Evolutionary conservation across 2,797 vertebrate species (phyloP), one percentile per base, ranked within the genome.

Genomic region (Chrysocyon brachyurus): DNA sequence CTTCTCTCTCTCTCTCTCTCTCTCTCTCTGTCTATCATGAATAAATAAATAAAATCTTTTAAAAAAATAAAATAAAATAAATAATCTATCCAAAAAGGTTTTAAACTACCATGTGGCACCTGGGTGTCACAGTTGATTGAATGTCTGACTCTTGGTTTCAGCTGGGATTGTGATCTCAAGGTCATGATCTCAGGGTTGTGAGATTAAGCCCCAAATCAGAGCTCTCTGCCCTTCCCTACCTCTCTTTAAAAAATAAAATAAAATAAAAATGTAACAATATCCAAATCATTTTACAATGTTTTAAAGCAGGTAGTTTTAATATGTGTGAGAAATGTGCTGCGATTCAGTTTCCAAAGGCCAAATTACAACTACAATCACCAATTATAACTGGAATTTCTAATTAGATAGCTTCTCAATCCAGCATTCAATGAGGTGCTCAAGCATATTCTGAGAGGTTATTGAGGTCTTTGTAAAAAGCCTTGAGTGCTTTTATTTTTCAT

Each of bases 381-480:
- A 81, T 28, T 91, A n/a, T 75, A 91, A 59, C 46, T 82, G 64
- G 61, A 78, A 73, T 94, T 90, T 87, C 56, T 57, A 56, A 22
- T 24, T 59, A 12, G 2, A 73, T 78, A 78, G 19, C 17, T 81
- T 95, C 64, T 89, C 46, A 81, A 46, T 3, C 12, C 56, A 3
- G 12, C 2, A 59, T 72, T 36, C 8, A 49, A 66, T 14, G 17
- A 1, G 16, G 11, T 24, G 9, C 6, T 49, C 40, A 82, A 36
- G 10, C 12, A 21, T 59, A 87, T 72, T 63, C n/a, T 78, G 36
- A 73, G 17, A 59, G 52, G 16, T 75, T 87, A 17, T 40, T 73
- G 70, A 87, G 12, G 24, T 94, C 22, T 56, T 19, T 56, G 57
- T 73, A 70, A 36, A 57, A 92, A 49, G 36, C 66, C 87, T 63